phyloP scores from a whole-genome alignment of 2,797 vertebrate species.

The Atherinosoma microstoma region DNA sequence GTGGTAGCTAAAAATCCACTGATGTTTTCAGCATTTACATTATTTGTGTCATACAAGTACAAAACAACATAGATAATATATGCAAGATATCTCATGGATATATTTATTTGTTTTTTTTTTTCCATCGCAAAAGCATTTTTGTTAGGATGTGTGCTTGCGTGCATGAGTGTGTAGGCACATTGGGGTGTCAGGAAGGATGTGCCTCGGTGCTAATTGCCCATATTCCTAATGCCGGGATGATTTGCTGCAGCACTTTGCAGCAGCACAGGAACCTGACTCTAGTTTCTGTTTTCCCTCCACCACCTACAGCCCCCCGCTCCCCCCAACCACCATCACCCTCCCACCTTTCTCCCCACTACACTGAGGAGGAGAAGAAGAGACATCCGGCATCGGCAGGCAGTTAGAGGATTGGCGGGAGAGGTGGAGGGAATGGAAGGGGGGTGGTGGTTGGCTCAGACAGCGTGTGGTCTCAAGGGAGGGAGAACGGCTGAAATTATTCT shows the following conservation, averaged over 20 bases:
- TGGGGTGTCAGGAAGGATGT: constrained; percentile 70
- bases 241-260: constrained; percentile 85
- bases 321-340: constrained; percentile 11
- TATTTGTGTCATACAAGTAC: constrained; percentile 8
- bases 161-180: constrained; percentile 17
- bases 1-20: constrained; percentile 5
- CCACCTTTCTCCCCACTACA: constrained; percentile 50
- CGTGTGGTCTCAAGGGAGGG: constrained; percentile 84
- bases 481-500: constrained; percentile 86
- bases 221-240: constrained; percentile 84
- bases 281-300: constrained; percentile 47
- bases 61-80: constrained; percentile 16
- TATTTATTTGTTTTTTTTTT: background rate
- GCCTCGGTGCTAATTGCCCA: constrained; percentile 83
- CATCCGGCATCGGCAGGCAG: constrained; percentile 83
- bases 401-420: constrained; percentile 77
- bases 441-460: constrained; percentile 81
- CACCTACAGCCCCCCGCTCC: constrained; percentile 22
- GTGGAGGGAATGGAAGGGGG: constrained; percentile 40
- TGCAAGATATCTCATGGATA: constrained; percentile 15
- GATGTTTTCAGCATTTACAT: constrained; percentile 11
- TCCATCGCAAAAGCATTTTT: constrained; percentile 20
- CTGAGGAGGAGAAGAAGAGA: constrained; percentile 79
- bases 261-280: constrained; percentile 76
- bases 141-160: constrained; percentile 12